phyloP scores from a whole-genome alignment of 2,797 vertebrate genomes.

The Tokudaia muenninki region DNA sequence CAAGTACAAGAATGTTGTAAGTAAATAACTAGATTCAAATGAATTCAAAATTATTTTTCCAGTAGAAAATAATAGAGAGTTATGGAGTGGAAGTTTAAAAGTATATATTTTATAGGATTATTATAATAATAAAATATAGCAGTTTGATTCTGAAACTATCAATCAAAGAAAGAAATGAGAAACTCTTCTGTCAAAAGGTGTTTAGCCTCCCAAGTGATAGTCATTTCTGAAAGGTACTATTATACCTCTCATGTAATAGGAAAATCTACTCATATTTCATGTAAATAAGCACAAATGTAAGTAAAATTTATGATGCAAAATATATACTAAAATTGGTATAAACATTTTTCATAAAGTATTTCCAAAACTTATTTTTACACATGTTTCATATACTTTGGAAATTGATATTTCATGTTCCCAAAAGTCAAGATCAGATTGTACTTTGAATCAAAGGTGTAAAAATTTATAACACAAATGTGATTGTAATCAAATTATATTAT shows the following conservation, averaged over 20 bases:
- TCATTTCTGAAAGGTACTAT: background rate
- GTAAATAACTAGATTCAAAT: conserved; percentile 6
- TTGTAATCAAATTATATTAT: background rate
- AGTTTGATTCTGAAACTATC: conserved; percentile 54
- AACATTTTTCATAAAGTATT: conserved; percentile 48
- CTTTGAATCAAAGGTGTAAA: background rate
- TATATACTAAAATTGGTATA: conserved; percentile 16
- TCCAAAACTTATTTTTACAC: conserved; percentile 45
- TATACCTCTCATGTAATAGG: background rate
- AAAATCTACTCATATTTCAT: conserved; percentile 26
- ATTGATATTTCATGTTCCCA: too few relatives aligned
- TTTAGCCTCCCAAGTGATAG: background rate
- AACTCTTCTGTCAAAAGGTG: background rate
- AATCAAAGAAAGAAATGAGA: conserved; percentile 39
- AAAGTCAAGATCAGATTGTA: background rate
- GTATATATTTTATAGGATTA: too few relatives aligned
- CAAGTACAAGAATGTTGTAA: conserved; percentile 11
- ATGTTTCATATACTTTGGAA: background rate
- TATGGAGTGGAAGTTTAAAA: background rate
- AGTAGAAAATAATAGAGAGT: background rate
- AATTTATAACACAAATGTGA: background rate
- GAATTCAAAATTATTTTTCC: conserved; percentile 20
- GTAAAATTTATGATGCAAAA: background rate
- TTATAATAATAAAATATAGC: background rate
- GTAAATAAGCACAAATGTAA: conserved; percentile 43